phyloP scores from a whole-genome alignment of 2,797 vertebrate species.

The Morelia viridis region DNA sequence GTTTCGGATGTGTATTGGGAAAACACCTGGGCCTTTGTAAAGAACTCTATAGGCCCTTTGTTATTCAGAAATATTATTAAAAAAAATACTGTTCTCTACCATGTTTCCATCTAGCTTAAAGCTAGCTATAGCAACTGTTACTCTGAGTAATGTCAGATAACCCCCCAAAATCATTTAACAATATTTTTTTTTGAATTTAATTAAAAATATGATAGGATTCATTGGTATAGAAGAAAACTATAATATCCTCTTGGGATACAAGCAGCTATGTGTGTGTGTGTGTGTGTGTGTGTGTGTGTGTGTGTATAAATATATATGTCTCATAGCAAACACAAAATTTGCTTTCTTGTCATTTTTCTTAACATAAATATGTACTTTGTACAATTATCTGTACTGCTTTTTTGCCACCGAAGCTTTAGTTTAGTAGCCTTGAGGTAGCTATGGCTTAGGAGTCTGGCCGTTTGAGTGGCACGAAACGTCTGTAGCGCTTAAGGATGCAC shows the following conservation, averaged over 20 bases:
- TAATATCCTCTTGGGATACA: constrained; percentile 1
- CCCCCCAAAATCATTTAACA: constrained; percentile 3
- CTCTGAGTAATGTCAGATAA: neutral
- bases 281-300: too few relatives aligned
- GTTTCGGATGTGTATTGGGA: neutral
- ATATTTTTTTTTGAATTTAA: constrained; percentile 7
- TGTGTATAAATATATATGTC: constrained; percentile 4
- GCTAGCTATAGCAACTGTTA: constrained; percentile 4
- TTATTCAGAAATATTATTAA: neutral
- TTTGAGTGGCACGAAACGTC: constrained; percentile 47
- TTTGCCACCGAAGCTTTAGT: constrained; percentile 46
- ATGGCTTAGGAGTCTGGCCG: constrained; percentile 42
- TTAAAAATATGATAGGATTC: constrained; percentile 1
- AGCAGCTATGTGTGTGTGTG: neutral
- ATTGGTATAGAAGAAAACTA: neutral
- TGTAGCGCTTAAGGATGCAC: constrained; percentile 35
- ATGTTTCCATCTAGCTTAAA: constrained; percentile 15
- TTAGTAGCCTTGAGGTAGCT: constrained; percentile 43
- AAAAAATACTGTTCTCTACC: constrained; percentile 7
- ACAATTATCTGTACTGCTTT: constrained; percentile 38
- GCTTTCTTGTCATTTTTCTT: constrained; percentile 28
- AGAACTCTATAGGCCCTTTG: neutral
- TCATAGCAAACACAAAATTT: constrained; percentile 16
- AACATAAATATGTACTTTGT: constrained; percentile 45
- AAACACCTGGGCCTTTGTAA: neutral